Evolutionary conservation across 2,888 invertebrate genomes (phyloP).

Genomic region (Aporophyla nigra): DNA sequence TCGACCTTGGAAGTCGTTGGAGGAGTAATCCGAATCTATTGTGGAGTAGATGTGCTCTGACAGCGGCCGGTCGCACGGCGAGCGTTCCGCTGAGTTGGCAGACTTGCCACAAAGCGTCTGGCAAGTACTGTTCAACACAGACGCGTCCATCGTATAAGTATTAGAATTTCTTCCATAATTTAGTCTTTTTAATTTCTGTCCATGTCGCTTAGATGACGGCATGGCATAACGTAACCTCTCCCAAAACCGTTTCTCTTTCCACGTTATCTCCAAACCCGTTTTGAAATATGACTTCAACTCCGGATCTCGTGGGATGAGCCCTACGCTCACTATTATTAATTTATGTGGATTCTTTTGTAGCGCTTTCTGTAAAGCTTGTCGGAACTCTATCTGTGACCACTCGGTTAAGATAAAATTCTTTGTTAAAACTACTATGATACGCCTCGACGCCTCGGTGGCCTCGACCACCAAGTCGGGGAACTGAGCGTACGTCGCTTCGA

Average conservation of each 20-base stretch:
- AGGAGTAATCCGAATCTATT: slow-evolving; percentile 97
- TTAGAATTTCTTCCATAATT: slow-evolving; percentile 96
- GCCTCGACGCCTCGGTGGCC: slow-evolving; percentile 96
- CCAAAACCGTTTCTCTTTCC: slow-evolving; percentile 98
- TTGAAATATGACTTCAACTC: slow-evolving; percentile 97
- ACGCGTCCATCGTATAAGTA: slow-evolving; percentile 95
- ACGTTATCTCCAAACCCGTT: slow-evolving; percentile 96
- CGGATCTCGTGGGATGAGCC: slow-evolving; percentile 95
- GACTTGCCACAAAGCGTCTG: slow-evolving; percentile 91
- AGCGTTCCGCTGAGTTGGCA: slow-evolving; percentile 89
- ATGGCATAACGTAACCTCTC: slow-evolving; percentile 97
- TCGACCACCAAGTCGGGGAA: slow-evolving; percentile 95
- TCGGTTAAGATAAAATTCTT: slow-evolving; percentile 97
- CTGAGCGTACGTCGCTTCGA: slow-evolving; percentile 93
- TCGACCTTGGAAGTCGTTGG: slow-evolving; percentile 87
- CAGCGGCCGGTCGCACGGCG: slow-evolving; percentile 93
- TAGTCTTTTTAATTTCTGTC: slow-evolving; percentile 89
- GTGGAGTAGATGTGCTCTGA: slow-evolving; percentile 97
- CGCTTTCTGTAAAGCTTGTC: slow-evolving; percentile 97
- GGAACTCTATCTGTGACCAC: slow-evolving; percentile 97
- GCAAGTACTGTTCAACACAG: slow-evolving; percentile 92
- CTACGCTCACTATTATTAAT: slow-evolving; percentile 95
- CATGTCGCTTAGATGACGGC: slow-evolving; percentile 94
- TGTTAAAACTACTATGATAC: slow-evolving; percentile 96
- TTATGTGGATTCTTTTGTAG: slow-evolving; percentile 96